These are phyloP conservation scores for Deilephila porcellus DNA, from an alignment of 2,888 invertebrate genomes.

Conservation along the genomic window DNA sequence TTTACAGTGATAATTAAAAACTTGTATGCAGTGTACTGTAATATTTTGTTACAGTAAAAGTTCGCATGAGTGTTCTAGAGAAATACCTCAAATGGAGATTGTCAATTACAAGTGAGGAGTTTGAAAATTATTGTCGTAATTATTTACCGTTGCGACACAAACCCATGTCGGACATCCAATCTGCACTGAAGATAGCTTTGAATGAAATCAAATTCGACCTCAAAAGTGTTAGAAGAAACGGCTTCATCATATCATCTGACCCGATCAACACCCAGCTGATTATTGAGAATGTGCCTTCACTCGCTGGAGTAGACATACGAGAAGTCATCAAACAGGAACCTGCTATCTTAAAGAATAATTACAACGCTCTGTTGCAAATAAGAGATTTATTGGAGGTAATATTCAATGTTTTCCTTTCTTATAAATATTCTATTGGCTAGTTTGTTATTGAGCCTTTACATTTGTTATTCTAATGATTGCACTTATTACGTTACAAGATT, in stretches of 20 bases:
- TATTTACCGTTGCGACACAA: conserved; percentile 73
- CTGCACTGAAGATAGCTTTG: conserved; percentile 82
- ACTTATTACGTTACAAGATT: no score
- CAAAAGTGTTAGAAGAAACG: conserved; percentile 83
- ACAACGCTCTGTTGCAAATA: conserved; percentile 81
- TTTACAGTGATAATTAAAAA: neutral
- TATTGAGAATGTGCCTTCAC: conserved; percentile 77
- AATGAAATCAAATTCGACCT: conserved; percentile 82
- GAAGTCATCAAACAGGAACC: conserved; percentile 84
- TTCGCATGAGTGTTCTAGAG: conserved; percentile 71
- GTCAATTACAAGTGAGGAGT: conserved; percentile 63
- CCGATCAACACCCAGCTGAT: conserved; percentile 85
- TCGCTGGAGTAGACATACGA: conserved; percentile 84
- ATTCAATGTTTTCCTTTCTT: no score
- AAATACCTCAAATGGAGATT: conserved; percentile 70
- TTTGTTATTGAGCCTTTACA: no score
- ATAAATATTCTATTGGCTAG: no score
- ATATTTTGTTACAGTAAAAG: conserved; percentile 63
- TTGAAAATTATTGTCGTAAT: conserved; percentile 68
- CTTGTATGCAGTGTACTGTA: neutral
- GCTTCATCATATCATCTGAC: conserved; percentile 85
- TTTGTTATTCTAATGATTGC: no score
- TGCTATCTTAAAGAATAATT: conserved; percentile 86
- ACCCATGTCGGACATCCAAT: conserved; percentile 78
- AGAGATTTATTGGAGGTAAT: conserved; percentile 81